phyloP scores from a whole-genome alignment of 1,140 invertebrate genomes.

The Danaus plexippus region DNA sequence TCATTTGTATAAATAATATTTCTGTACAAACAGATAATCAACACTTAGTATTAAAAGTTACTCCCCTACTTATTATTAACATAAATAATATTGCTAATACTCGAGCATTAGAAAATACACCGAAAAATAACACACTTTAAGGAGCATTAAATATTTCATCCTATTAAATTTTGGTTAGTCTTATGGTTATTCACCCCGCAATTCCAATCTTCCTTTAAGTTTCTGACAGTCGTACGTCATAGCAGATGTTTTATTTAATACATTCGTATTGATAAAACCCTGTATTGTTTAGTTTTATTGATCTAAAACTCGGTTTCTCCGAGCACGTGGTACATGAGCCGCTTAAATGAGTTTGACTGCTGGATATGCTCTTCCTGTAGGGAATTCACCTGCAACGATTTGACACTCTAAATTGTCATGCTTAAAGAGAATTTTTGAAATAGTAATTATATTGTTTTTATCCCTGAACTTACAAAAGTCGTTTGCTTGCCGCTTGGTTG shows the following conservation, averaged over 20 bases:
- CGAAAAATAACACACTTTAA: slow-evolving; percentile 64
- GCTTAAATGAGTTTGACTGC: slow-evolving; percentile 92
- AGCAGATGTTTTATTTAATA: slow-evolving; percentile 14
- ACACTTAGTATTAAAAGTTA: slow-evolving; percentile 67
- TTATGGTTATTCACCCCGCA: slow-evolving; percentile 49
- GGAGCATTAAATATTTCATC: slow-evolving; percentile 44
- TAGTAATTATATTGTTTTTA: not conserved
- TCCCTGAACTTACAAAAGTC: slow-evolving; percentile 55
- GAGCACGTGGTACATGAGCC: slow-evolving; percentile 91
- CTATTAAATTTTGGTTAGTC: slow-evolving; percentile 65
- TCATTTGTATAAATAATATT: slow-evolving; percentile 60
- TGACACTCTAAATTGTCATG: not conserved
- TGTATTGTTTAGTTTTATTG: slow-evolving; percentile 16
- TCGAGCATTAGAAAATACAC: slow-evolving; percentile 69
- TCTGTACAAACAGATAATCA: slow-evolving; percentile 67
- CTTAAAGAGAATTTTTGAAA: too few relatives aligned
- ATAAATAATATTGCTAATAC: slow-evolving; percentile 67
- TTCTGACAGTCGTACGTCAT: slow-evolving; percentile 3
- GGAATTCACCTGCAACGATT: slow-evolving; percentile 72
- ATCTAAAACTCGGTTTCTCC: slow-evolving; percentile 83
- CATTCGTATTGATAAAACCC: slow-evolving; percentile 12
- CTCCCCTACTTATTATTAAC: slow-evolving; percentile 63
- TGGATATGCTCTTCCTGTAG: slow-evolving; percentile 84
- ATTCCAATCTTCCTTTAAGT: slow-evolving; percentile 22
- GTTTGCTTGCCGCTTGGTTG: slow-evolving; percentile 56